Conservation (phyloP, 2,113 vertebrate species). For the Acrocephalus kingi region DNA sequence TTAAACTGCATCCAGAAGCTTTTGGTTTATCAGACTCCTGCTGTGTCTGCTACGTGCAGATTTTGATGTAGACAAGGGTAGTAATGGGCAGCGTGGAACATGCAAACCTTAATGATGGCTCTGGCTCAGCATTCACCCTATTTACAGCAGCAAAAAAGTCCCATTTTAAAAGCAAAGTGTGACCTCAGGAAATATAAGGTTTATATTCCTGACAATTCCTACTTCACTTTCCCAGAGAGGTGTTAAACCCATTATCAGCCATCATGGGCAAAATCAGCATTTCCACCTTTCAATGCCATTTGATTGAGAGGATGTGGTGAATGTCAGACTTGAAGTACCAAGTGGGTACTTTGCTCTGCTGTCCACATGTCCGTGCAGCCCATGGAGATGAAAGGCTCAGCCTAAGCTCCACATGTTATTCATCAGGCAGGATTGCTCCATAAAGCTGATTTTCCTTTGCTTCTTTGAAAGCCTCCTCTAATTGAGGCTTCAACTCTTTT, state of each 20-base stretch:
- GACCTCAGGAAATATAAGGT: constrained; percentile 16
- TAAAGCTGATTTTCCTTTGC: constrained; percentile 34
- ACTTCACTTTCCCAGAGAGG: neutral
- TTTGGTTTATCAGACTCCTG: constrained; percentile 8
- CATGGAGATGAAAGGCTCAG: constrained; percentile 22
- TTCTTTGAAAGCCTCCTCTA: constrained; percentile 42
- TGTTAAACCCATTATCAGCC: constrained; percentile 39
- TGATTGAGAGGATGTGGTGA: neutral
- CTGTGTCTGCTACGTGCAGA: neutral
- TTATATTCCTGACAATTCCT: constrained; percentile 33
- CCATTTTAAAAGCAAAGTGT: constrained; percentile 24
- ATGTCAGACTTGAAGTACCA: neutral
- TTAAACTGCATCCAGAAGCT: neutral
- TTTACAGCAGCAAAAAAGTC: constrained; percentile 38
- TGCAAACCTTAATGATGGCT: constrained; percentile 12
- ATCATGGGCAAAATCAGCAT: constrained; percentile 35
- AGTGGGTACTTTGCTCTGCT: constrained; percentile 27
- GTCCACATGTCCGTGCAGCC: constrained; percentile 21
- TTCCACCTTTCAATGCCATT: constrained; percentile 22
- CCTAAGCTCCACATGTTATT: constrained; percentile 16
- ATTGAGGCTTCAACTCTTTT: constrained; percentile 33
- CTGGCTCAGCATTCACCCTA: neutral
- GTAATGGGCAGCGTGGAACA: neutral
- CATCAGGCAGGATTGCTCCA: constrained; percentile 37
- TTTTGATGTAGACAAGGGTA: neutral